Conservation (phyloP, 2,888 invertebrate species). For the Athripsodes cinereus region DNA sequence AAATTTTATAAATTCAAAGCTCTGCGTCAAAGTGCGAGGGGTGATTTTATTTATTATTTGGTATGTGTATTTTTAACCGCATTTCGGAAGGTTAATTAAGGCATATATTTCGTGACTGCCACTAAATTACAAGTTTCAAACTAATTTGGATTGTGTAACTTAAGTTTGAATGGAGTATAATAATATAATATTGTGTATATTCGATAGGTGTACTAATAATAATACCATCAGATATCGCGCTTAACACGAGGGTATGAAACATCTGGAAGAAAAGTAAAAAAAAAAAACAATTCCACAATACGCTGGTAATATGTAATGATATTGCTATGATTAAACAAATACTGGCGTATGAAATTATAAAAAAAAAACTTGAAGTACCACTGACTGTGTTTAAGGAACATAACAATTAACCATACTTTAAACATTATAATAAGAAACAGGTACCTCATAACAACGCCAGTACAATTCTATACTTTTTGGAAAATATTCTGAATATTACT, state of each 20-base stretch:
- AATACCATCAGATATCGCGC: conserved; percentile 20
- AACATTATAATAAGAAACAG: too few relatives aligned
- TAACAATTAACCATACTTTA: too few relatives aligned
- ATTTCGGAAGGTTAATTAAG: conserved; percentile 23
- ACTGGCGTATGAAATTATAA: too few relatives aligned
- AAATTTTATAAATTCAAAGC: neutral
- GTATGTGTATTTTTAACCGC: conserved; percentile 8
- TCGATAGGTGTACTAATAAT: neutral
- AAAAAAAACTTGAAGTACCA: too few relatives aligned
- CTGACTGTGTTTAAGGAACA: too few relatives aligned
- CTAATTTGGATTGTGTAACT: conserved; percentile 25
- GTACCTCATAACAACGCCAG: too few relatives aligned
- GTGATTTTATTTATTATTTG: neutral
- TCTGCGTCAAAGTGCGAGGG: neutral
- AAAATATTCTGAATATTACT: too few relatives aligned
- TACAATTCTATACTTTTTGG: too few relatives aligned
- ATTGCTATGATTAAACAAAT: neutral
- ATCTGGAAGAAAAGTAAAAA: neutral
- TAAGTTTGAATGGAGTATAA: conserved; percentile 20
- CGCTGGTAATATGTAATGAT: neutral
- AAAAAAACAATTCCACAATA: neutral
- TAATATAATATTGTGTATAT: too few relatives aligned
- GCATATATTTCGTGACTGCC: conserved; percentile 22
- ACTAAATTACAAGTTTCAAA: conserved; percentile 23
- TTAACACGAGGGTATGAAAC: conserved; percentile 10